These are phyloP conservation scores for Eilema sororculum DNA, from an alignment of 2,888 invertebrate genomes.

Conservation along the genomic window DNA sequence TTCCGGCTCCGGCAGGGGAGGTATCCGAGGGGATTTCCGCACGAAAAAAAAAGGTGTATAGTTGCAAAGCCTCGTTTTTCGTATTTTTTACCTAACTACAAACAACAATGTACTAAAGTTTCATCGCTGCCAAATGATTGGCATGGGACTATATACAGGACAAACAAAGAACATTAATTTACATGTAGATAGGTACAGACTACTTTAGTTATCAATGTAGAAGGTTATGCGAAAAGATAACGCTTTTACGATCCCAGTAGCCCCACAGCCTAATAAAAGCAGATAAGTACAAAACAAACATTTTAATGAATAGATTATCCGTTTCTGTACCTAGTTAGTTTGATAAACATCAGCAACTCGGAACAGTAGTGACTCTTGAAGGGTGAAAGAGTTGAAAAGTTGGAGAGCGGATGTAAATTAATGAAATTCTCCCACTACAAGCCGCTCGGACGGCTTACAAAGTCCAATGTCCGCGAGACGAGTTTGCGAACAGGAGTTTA, in stretches of 20 bases:
- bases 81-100: background rate
- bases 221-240: background rate
- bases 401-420: slow-evolving; percentile 76
- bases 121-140: background rate
- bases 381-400: slow-evolving; percentile 59
- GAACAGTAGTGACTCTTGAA: slow-evolving; percentile 64
- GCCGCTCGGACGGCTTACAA: slow-evolving; percentile 61
- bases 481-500: slow-evolving; percentile 31
- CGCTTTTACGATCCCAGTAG: background rate
- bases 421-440: slow-evolving; percentile 70
- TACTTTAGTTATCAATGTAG: background rate
- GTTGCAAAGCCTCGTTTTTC: background rate
- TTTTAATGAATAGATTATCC: slow-evolving; percentile 26
- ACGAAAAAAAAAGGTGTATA: no score
- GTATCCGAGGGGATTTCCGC: no score
- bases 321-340: slow-evolving; percentile 27
- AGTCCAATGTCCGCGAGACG: slow-evolving; percentile 50
- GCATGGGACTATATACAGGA: background rate
- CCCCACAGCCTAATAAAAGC: slow-evolving; percentile 9
- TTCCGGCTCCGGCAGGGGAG: no score
- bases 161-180: background rate
- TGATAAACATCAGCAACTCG: slow-evolving; percentile 50
- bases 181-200: background rate
- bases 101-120: background rate
- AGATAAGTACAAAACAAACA: slow-evolving; percentile 17